Conservation (phyloP, 2,113 vertebrate genomes). For the Regulus satrapa region DNA sequence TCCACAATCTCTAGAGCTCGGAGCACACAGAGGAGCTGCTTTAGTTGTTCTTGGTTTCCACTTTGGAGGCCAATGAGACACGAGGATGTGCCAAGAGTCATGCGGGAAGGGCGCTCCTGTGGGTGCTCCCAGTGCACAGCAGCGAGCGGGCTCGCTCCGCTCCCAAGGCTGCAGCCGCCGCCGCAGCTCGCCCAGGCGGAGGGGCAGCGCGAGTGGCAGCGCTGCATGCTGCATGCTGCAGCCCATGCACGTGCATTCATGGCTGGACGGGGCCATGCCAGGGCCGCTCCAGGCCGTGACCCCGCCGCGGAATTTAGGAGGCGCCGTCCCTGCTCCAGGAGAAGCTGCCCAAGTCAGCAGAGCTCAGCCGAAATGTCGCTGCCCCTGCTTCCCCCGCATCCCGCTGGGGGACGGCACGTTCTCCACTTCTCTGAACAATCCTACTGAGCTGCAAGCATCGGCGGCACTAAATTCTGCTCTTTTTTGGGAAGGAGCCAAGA, state of each 20-base stretch:
- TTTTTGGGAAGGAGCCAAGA: constrained; percentile 35
- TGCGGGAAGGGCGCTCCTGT: background rate
- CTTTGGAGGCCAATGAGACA: background rate
- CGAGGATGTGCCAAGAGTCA: fast-evolving
- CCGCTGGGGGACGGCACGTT: background rate
- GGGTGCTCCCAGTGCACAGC: no score
- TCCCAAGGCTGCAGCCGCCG: background rate
- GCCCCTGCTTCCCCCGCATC: background rate
- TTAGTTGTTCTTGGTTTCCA: background rate
- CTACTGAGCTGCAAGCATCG: background rate
- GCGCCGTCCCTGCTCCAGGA: background rate
- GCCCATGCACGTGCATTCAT: fast-evolving
- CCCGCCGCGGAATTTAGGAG: background rate
- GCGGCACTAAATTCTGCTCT: background rate
- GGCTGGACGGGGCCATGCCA: fast-evolving
- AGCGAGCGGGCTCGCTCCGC: background rate
- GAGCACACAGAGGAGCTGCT: background rate
- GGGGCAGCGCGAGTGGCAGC: background rate
- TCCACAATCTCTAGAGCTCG: background rate
- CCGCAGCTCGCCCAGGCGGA: background rate
- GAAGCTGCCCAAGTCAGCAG: background rate
- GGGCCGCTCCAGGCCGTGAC: background rate
- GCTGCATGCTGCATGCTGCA: background rate
- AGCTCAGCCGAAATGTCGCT: background rate
- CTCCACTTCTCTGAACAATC: background rate